A percentile compares a stretch with the other conserved stretches of the same genome.
These are phyloP conservation scores for Falco peregrinus DNA, from an alignment of 2,797 vertebrate genomes.

Conservation along the genomic window DNA sequence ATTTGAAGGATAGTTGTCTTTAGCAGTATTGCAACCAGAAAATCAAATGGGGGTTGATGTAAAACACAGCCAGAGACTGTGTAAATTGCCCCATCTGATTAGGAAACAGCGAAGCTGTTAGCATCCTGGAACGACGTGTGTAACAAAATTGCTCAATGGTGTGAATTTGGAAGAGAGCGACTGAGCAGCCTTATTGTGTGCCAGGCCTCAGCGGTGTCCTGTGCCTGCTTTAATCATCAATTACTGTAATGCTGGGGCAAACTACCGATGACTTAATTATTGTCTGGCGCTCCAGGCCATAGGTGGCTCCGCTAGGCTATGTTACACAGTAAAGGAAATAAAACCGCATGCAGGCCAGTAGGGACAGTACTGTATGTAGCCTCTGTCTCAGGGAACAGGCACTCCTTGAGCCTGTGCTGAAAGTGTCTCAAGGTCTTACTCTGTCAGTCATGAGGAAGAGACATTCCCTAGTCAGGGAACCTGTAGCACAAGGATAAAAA, in stretches of 20 bases:
- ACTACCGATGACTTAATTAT: slow-evolving; percentile 20
- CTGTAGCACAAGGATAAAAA: not conserved
- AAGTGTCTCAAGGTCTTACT: not conserved
- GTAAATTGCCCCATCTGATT: slow-evolving; percentile 38
- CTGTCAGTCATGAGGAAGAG: not conserved
- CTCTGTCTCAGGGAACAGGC: fast-evolving
- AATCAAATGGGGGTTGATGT: slow-evolving; percentile 23
- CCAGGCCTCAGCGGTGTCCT: not conserved
- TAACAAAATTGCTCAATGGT: not conserved
- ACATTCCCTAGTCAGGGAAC: not conserved
- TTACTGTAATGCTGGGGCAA: slow-evolving; percentile 10
- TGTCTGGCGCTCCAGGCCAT: not conserved
- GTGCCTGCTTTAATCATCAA: slow-evolving; percentile 15
- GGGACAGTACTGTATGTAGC: not conserved
- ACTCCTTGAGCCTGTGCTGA: not conserved
- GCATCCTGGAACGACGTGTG: not conserved
- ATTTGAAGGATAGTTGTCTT: not conserved
- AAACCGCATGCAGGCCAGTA: fast-evolving
- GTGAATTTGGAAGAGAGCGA: slow-evolving; percentile 18
- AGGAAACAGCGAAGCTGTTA: not conserved
- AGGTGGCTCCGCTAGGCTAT: not conserved
- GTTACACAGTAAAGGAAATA: not conserved
- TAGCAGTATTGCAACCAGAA: not conserved
- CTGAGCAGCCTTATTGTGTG: not conserved
- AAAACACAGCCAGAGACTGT: slow-evolving; percentile 7